Evolutionary conservation across 1,140 invertebrate genomes (phyloP).

Genomic region (Solen grandis): DNA sequence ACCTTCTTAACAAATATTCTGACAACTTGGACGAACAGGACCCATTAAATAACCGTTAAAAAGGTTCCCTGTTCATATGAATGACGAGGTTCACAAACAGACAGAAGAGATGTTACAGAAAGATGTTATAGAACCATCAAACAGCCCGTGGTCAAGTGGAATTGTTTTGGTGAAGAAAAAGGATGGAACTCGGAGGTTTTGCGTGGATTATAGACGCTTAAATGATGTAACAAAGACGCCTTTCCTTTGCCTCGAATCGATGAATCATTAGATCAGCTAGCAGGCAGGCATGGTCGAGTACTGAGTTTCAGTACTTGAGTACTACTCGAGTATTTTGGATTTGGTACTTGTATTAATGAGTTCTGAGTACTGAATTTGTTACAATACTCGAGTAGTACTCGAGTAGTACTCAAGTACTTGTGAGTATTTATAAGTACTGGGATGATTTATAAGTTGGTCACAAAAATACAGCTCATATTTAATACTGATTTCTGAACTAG

Average conservation of each 20-base stretch:
- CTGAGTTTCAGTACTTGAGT: too few relatives aligned
- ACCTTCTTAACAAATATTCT: neutral
- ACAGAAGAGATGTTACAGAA: constrained; percentile 16
- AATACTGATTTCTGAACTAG: too few relatives aligned
- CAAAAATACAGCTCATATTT: too few relatives aligned
- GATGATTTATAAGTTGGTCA: too few relatives aligned
- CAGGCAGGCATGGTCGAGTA: too few relatives aligned
- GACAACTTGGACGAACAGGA: constrained; percentile 31
- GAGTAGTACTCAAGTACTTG: too few relatives aligned
- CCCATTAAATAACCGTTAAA: constrained; percentile 47
- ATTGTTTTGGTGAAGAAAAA: constrained; percentile 30
- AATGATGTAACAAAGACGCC: constrained; percentile 59
- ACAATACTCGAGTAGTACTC: too few relatives aligned
- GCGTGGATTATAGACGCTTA: constrained; percentile 66
- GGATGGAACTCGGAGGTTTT: constrained; percentile 17
- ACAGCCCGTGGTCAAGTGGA: constrained; percentile 15
- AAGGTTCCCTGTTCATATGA: constrained; percentile 17
- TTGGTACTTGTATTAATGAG: too few relatives aligned
- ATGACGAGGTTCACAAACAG: constrained; percentile 19
- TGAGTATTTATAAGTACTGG: too few relatives aligned
- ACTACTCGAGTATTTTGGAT: too few relatives aligned
- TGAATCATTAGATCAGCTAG: too few relatives aligned
- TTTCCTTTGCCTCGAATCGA: constrained; percentile 48
- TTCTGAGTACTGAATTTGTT: too few relatives aligned
- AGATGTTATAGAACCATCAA: constrained; percentile 11